Evolutionary conservation across 2,888 invertebrate species (phyloP).

Genomic region (Allophyes oxyacanthae): DNA sequence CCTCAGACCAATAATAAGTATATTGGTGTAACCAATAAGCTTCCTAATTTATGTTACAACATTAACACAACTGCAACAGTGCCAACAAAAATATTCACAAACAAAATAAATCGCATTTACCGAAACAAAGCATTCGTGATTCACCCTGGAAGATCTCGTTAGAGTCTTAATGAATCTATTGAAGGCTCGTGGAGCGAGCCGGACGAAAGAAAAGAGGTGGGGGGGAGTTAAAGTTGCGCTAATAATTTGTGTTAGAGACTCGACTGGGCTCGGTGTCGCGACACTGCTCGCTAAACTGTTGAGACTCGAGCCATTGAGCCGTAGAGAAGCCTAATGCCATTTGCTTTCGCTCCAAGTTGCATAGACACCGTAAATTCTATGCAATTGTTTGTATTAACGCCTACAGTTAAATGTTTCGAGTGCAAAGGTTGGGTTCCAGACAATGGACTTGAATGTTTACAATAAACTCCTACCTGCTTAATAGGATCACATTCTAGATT

Average conservation of each 20-base stretch:
- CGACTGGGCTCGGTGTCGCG: conserved; percentile 37
- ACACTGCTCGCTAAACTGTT: conserved; percentile 52
- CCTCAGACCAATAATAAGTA: too few species aligned
- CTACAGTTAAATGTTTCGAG: conserved; percentile 7
- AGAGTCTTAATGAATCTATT: conserved; percentile 88
- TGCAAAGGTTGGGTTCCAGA: background rate
- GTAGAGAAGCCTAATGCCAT: conserved; percentile 73
- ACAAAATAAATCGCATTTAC: conserved; percentile 85
- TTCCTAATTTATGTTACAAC: conserved; percentile 25
- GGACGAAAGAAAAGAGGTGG: conserved; percentile 77
- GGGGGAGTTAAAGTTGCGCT: conserved; percentile 75
- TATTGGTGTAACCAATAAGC: too few species aligned
- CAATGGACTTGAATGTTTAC: too few species aligned
- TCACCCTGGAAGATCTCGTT: conserved; percentile 86
- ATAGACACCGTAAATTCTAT: conserved; percentile 59
- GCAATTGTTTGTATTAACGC: conserved; percentile 45
- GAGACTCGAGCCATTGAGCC: conserved; percentile 71
- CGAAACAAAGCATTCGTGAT: conserved; percentile 86
- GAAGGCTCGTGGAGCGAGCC: conserved; percentile 83
- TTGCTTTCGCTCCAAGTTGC: conserved; percentile 72
- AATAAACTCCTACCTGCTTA: too few species aligned
- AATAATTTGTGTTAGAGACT: conserved; percentile 80
- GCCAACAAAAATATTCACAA: conserved; percentile 71
- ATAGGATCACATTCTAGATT: too few species aligned
- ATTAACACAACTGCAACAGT: conserved; percentile 41